Conservation (phyloP, 2,888 invertebrate genomes). For the Venusia cambrica region DNA sequence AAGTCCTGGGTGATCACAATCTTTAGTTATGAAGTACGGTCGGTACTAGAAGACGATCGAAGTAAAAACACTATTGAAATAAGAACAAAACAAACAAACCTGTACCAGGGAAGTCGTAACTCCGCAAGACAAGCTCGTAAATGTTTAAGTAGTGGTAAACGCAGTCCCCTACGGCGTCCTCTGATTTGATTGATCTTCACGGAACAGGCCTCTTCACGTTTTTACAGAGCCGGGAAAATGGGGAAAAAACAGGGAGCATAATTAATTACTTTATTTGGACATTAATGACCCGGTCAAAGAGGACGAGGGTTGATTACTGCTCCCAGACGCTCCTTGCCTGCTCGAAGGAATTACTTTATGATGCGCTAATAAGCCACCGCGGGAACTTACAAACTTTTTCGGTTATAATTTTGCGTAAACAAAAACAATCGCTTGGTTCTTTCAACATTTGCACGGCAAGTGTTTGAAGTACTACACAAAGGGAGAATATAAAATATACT, state of each 20-base stretch:
- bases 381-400: conserved; percentile 13
- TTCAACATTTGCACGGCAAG: conserved; percentile 57
- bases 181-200: conserved; percentile 76
- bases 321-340: conserved; percentile 48
- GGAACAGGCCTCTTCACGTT: conserved; percentile 56
- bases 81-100: conserved; percentile 52
- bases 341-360: conserved; percentile 35
- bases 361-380: conserved; percentile 23
- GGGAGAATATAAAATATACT: conserved; percentile 58
- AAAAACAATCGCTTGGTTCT: conserved; percentile 42
- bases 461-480: conserved; percentile 48
- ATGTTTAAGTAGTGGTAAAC: conserved; percentile 64
- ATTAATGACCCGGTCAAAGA: conserved; percentile 72
- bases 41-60: no score
- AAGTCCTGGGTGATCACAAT: no score
- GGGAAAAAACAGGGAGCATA: conserved; percentile 69
- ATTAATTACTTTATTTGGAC: conserved; percentile 80
- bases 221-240: conserved; percentile 69
- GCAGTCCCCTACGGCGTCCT: conserved; percentile 52
- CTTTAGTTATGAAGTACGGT: no score
- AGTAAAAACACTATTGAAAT: conserved; percentile 35
- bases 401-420: conserved; percentile 25
- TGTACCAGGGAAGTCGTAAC: conserved; percentile 54
- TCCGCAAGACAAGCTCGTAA: conserved; percentile 64
- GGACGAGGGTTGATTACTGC: conserved; percentile 70